These are phyloP conservation scores for Gavialis gangeticus DNA, from an alignment of 2,113 vertebrate genomes.

Conservation along the genomic window DNA sequence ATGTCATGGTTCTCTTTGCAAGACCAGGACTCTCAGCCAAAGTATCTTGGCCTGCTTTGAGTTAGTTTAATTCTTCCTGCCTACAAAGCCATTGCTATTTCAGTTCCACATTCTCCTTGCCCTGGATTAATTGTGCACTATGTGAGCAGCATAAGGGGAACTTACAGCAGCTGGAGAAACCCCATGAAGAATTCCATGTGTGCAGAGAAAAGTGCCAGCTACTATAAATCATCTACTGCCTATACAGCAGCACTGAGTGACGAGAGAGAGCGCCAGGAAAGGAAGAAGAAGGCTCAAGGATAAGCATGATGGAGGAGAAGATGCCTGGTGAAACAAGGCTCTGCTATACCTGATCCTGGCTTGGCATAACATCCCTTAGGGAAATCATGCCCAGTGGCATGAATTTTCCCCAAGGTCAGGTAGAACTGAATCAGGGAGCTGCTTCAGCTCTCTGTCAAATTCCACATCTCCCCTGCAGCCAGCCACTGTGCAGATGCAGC, in stretches of 20 bases:
- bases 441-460: no score
- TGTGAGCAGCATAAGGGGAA: accelerated
- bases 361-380: no score
- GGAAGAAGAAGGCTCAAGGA: not conserved
- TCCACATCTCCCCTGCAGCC: no score
- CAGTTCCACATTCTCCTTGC: not conserved
- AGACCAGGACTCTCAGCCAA: not conserved
- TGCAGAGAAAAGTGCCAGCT: not conserved
- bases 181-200: not conserved
- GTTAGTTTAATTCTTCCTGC: not conserved
- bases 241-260: not conserved
- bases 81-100: not conserved
- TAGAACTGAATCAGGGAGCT: no score
- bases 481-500: no score
- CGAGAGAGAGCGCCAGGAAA: not conserved
- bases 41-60: not conserved
- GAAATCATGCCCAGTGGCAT: no score
- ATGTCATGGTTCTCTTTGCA: accelerated
- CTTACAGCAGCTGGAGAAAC: not conserved
- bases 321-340: no score
- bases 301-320: not conserved
- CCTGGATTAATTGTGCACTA: accelerated
- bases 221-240: not conserved
- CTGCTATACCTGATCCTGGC: no score
- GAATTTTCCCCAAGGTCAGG: no score